Evolutionary conservation across 2,888 invertebrate genomes (phyloP).

Genomic region (Plebejus anna): DNA sequence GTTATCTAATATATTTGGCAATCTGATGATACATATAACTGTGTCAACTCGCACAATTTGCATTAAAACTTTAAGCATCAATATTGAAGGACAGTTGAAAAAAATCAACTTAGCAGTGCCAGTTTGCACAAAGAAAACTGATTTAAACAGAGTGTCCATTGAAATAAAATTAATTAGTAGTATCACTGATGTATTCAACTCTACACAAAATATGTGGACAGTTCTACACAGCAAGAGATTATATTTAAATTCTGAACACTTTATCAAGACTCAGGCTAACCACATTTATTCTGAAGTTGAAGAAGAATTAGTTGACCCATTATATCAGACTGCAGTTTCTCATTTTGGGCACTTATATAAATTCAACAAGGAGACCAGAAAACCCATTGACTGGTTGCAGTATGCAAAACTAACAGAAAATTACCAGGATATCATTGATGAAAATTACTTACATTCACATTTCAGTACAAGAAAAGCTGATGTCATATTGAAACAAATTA

Average conservation of each 20-base stretch:
- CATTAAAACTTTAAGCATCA: slow-evolving; percentile 53
- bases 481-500: slow-evolving; percentile 46
- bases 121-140: slow-evolving; percentile 41
- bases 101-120: slow-evolving; percentile 52
- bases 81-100: slow-evolving; percentile 48
- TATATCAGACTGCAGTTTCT: slow-evolving; percentile 43
- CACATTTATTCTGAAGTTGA: slow-evolving; percentile 43
- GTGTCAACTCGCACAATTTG: slow-evolving; percentile 45
- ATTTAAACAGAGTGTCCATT: slow-evolving; percentile 44
- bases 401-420: slow-evolving; percentile 55
- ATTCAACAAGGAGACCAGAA: slow-evolving; percentile 41
- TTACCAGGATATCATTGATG: slow-evolving; percentile 47
- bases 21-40: slow-evolving; percentile 54
- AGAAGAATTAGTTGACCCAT: slow-evolving; percentile 43
- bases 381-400: slow-evolving; percentile 42
- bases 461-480: slow-evolving; percentile 45
- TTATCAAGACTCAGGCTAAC: slow-evolving; percentile 48
- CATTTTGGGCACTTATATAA: slow-evolving; percentile 49
- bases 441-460: slow-evolving; percentile 39
- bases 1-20: slow-evolving; percentile 46
- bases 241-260: slow-evolving; percentile 54
- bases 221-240: slow-evolving; percentile 51
- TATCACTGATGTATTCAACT: slow-evolving; percentile 54
- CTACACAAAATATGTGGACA: slow-evolving; percentile 52
- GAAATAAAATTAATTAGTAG: slow-evolving; percentile 52